A percentile compares a stretch with the other conserved stretches of the same genome.
phyloP scores from a whole-genome alignment of 1,140 invertebrate genomes.

The Drosophila punjabiensis region DNA sequence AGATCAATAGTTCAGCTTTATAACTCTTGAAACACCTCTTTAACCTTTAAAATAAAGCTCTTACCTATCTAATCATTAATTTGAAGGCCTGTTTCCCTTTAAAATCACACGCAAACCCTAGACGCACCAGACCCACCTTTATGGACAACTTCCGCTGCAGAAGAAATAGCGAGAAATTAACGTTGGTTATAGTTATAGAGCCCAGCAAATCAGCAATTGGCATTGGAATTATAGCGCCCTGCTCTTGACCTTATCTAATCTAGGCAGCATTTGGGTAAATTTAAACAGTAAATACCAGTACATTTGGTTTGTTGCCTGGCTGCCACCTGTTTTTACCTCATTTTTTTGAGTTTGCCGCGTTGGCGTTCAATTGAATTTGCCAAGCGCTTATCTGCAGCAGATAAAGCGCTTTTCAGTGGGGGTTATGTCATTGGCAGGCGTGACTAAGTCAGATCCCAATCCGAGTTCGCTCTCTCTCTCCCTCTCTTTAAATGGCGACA shows the following conservation, averaged over 20 bases:
- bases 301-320: constrained; percentile 3
- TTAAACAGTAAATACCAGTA: constrained; percentile 45
- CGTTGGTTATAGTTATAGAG: not conserved
- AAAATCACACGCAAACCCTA: constrained; percentile 7
- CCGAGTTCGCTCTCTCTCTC: constrained; percentile 9
- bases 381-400: constrained; percentile 48
- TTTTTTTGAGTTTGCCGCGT: constrained; percentile 25
- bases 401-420: constrained; percentile 38
- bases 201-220: constrained; percentile 49
- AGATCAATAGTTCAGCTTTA: not conserved
- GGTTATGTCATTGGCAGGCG: constrained; percentile 55
- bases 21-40: not conserved
- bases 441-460: constrained; percentile 41
- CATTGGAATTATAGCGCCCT: constrained; percentile 53
- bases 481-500: constrained; percentile 31
- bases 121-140: constrained; percentile 17
- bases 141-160: constrained; percentile 36
- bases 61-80: constrained; percentile 26
- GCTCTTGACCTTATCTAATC: constrained; percentile 53
- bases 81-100: constrained; percentile 9
- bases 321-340: constrained; percentile 19
- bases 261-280: constrained; percentile 32
- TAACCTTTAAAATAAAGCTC: not conserved
- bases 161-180: not conserved
- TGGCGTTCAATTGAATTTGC: constrained; percentile 59